Evolutionary conservation across 1,140 invertebrate genomes (phyloP).

Genomic region (Drosophila dunni): DNA sequence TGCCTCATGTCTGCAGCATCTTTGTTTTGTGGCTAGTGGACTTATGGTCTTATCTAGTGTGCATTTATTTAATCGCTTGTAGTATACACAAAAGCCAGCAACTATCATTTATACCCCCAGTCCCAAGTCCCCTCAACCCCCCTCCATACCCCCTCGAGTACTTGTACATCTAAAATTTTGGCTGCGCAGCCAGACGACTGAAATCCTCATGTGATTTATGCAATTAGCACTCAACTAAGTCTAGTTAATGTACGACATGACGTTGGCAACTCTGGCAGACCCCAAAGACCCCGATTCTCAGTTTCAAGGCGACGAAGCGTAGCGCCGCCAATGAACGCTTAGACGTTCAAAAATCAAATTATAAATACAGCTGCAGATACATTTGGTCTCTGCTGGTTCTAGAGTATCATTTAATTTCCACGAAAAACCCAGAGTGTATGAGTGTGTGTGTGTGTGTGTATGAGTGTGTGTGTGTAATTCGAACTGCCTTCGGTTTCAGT

Average conservation of each 20-base stretch:
- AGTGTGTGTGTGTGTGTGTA: conserved; percentile 10
- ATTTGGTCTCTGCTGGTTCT: conserved; percentile 1
- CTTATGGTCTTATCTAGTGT: conserved; percentile 31
- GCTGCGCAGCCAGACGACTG: conserved; percentile 49
- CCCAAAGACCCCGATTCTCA: conserved; percentile 1
- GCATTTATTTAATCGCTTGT: conserved; percentile 51
- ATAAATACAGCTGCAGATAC: conserved; percentile 39
- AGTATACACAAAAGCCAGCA: conserved; percentile 39
- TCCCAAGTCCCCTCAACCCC: not conserved
- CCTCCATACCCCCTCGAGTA: not conserved
- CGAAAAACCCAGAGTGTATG: conserved; percentile 50
- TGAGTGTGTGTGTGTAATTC: conserved; percentile 44
- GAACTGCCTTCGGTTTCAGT: conserved; percentile 45
- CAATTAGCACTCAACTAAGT: conserved; percentile 80
- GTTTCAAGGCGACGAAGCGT: conserved; percentile 39
- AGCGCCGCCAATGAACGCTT: conserved; percentile 42
- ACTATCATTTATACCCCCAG: conserved; percentile 37
- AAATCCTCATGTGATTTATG: conserved; percentile 79
- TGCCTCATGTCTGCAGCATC: conserved; percentile 35
- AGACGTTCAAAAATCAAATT: conserved; percentile 47
- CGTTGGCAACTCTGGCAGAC: conserved; percentile 47
- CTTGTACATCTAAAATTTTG: not conserved
- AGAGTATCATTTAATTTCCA: conserved; percentile 47
- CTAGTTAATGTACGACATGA: conserved; percentile 67
- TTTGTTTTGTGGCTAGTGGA: conserved; percentile 36